These are phyloP conservation scores for Alfaro cultratus DNA, from an alignment of 2,797 vertebrate genomes.

Conservation along the genomic window DNA sequence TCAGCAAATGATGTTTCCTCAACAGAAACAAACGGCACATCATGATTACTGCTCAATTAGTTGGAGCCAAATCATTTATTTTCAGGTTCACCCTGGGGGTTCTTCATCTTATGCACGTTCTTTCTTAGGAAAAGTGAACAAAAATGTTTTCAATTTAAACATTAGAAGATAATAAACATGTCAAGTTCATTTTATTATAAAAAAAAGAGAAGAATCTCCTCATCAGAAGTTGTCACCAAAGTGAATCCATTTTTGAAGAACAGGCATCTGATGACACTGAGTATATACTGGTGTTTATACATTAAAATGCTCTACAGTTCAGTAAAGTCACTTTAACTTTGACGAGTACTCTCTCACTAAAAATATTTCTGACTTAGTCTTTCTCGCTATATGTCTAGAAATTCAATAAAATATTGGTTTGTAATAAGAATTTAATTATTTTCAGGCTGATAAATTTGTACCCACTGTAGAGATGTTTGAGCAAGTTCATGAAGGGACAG, in stretches of 20 bases:
- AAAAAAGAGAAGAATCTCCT: background rate
- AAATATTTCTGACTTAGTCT: background rate
- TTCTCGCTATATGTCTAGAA: background rate
- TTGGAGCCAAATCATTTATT: slow-evolving; percentile 82
- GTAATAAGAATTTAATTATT: background rate
- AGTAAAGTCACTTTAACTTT: background rate
- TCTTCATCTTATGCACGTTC: slow-evolving; percentile 49
- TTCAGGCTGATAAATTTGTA: background rate
- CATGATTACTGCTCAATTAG: slow-evolving; percentile 73
- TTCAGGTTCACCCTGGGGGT: slow-evolving; percentile 61
- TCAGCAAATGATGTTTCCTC: slow-evolving; percentile 77
- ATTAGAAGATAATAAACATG: slow-evolving; percentile 15
- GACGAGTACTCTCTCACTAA: background rate
- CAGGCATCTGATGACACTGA: too few species aligned
- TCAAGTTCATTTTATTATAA: background rate
- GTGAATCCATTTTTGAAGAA: background rate
- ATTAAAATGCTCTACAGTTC: background rate
- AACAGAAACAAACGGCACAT: slow-evolving; percentile 72
- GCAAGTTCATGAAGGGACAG: background rate
- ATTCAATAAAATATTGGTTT: background rate
- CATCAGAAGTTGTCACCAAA: background rate
- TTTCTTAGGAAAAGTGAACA: slow-evolving; percentile 40
- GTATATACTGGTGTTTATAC: background rate
- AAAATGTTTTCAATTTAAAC: slow-evolving; percentile 17
- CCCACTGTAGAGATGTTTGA: background rate